Evolutionary conservation across 2,888 invertebrate species (phyloP).

Genomic region (Imbricaverruca yamaguchii): DNA sequence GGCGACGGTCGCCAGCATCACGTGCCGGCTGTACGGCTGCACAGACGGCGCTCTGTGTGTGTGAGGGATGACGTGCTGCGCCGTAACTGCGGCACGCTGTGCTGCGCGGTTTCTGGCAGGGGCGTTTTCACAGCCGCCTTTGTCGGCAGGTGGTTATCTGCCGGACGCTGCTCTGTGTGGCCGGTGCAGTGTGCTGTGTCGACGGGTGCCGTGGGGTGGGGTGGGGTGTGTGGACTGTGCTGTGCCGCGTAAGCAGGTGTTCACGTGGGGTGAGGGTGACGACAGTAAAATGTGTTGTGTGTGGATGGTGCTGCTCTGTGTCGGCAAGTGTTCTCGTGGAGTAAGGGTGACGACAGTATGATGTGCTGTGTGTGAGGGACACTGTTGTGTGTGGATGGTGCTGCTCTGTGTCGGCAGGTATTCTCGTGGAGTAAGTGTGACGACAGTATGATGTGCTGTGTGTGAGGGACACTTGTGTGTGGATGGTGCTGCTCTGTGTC

Average conservation of each 20-base stretch:
- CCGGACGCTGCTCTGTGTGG: too few relatives aligned
- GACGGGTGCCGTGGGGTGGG: too few relatives aligned
- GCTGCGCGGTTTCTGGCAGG: too few relatives aligned
- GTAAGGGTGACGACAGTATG: conserved; percentile 92
- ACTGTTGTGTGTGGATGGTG: neutral
- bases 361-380: conserved; percentile 50
- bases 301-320: too few relatives aligned
- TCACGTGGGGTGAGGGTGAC: neutral
- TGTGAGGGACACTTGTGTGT: too few relatives aligned
- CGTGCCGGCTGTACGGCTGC: too few relatives aligned
- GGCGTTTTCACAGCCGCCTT: too few relatives aligned
- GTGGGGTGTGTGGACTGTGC: neutral
- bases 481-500: neutral
- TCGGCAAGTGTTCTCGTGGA: conserved; percentile 78
- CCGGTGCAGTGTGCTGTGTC: too few relatives aligned
- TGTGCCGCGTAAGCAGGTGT: neutral
- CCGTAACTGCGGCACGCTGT: too few relatives aligned
- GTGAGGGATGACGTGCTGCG: neutral
- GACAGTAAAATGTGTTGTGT: too few relatives aligned
- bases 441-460: conserved; percentile 75
- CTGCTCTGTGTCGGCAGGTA: conserved; percentile 45
- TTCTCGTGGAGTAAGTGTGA: conserved; percentile 97
- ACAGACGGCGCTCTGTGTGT: too few relatives aligned
- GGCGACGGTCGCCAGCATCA: neutral
- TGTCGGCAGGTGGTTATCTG: too few relatives aligned